Evolutionary conservation across 1,140 invertebrate species (phyloP).

Genomic region (Lutraria rhynchaena): DNA sequence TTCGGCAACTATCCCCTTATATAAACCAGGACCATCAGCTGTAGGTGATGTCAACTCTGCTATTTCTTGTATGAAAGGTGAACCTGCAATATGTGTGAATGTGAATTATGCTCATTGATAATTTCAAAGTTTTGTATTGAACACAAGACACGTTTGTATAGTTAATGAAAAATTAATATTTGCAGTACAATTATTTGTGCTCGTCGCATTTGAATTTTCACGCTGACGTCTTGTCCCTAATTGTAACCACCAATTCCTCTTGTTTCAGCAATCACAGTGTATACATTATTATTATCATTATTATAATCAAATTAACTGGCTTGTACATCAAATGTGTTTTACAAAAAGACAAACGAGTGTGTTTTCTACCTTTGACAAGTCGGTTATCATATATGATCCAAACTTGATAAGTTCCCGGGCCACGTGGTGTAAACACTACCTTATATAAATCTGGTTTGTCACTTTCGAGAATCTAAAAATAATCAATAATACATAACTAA

Average conservation of each 20-base stretch:
- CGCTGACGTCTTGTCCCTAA: too few relatives aligned
- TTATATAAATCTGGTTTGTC: conserved; percentile 91
- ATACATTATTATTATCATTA: too few relatives aligned
- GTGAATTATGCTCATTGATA: not conserved
- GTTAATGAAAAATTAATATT: too few relatives aligned
- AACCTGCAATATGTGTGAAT: conserved; percentile 64
- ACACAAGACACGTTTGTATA: not conserved
- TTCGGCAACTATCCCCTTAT: conserved; percentile 73
- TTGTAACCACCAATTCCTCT: too few relatives aligned
- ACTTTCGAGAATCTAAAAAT: conserved; percentile 83
- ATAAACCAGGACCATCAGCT: conserved; percentile 79
- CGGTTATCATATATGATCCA: conserved; percentile 97
- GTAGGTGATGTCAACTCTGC: conserved; percentile 72
- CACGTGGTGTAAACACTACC: conserved; percentile 93
- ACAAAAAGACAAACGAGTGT: too few relatives aligned
- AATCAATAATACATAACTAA: too few relatives aligned
- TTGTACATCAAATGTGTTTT: too few relatives aligned
- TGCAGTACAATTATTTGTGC: too few relatives aligned
- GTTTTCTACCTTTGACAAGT: conserved; percentile 96
- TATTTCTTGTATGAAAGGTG: conserved; percentile 77
- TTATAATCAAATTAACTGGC: too few relatives aligned
- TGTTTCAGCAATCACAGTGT: too few relatives aligned
- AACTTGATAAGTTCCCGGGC: conserved; percentile 95
- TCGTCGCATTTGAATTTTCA: too few relatives aligned
- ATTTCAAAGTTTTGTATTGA: too few relatives aligned